These are phyloP conservation scores for Momotus momota DNA, from an alignment of 2,797 vertebrate species.

Conservation along the genomic window DNA sequence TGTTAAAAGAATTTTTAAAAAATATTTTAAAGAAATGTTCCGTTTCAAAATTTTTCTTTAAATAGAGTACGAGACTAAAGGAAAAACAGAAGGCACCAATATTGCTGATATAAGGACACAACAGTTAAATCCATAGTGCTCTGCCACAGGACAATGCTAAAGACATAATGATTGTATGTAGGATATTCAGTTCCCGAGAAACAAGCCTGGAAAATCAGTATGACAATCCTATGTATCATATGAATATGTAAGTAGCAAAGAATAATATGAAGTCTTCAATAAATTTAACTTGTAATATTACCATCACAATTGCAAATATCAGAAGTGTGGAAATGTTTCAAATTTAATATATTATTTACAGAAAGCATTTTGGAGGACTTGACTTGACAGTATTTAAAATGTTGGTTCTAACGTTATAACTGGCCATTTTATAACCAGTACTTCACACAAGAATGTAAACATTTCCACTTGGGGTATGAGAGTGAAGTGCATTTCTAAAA, in stretches of 20 bases:
- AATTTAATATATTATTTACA: not conserved
- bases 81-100: not conserved
- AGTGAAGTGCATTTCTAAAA: not conserved
- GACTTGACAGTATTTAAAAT: not conserved
- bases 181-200: not conserved
- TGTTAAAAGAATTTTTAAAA: not conserved
- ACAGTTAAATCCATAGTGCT: not conserved
- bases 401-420: not conserved
- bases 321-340: not conserved
- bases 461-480: not conserved
- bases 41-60: not conserved
- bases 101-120: not conserved
- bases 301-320: not conserved
- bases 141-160: not conserved
- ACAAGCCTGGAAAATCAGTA: not conserved
- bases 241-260: not conserved
- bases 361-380: not conserved
- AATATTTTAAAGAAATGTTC: not conserved
- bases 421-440: not conserved
- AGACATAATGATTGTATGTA: not conserved
- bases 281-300: not conserved
- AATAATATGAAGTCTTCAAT: not conserved
- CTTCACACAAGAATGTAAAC: not conserved
- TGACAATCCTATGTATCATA: not conserved
- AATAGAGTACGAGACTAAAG: not conserved